Evolutionary conservation across 2,797 vertebrate species (phyloP).

Genomic region (Stomatorhinus walkeri): DNA sequence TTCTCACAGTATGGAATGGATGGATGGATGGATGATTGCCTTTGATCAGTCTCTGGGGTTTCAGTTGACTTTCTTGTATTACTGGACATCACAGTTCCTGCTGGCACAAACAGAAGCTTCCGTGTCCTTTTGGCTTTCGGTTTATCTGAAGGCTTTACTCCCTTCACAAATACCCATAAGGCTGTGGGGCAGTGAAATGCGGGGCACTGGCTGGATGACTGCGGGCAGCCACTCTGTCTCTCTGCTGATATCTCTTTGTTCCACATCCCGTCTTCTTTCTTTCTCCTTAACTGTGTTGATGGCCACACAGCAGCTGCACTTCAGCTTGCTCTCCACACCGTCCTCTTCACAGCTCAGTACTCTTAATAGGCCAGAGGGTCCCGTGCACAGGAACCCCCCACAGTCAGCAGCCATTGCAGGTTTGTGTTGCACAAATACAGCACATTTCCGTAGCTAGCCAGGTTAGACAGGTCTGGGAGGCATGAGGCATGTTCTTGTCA

Average conservation of each 20-base stretch:
- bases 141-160: background rate
- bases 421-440: slow-evolving; percentile 9
- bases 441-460: slow-evolving; percentile 19
- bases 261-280: slow-evolving; percentile 56
- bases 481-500: slow-evolving; percentile 9
- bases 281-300: slow-evolving; percentile 64
- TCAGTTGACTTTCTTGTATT: background rate
- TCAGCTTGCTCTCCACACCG: slow-evolving; percentile 43
- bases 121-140: slow-evolving; percentile 31
- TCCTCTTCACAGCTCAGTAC: slow-evolving; percentile 49
- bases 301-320: slow-evolving; percentile 55
- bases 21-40: background rate
- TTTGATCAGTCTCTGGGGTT: background rate
- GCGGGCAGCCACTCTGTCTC: slow-evolving; percentile 11
- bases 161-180: slow-evolving; percentile 26
- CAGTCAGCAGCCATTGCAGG: background rate
- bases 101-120: slow-evolving; percentile 30
- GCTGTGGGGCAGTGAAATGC: slow-evolving; percentile 9
- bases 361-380: slow-evolving; percentile 51
- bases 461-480: slow-evolving; percentile 6
- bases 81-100: background rate
- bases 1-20: background rate
- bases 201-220: background rate
- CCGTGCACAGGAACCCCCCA: slow-evolving; percentile 24
- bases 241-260: slow-evolving; percentile 52